Evolutionary conservation across 1,140 invertebrate species (phyloP), one percentile per base, ranked within the genome.

Genomic region (Whitmania pigra): DNA sequence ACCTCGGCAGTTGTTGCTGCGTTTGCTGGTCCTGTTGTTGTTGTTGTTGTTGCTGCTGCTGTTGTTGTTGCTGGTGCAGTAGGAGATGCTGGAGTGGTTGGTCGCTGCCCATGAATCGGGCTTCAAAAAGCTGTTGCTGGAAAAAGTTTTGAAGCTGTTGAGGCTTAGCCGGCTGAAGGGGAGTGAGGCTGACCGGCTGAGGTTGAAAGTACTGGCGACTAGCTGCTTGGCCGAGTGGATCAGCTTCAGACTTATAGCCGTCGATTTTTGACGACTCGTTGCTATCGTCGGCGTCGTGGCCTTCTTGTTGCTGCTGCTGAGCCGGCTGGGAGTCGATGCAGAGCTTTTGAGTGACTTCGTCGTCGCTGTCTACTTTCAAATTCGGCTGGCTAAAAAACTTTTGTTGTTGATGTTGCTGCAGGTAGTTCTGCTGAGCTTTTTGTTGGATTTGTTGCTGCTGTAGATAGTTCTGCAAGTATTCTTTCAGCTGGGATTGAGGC

Each of bases 361-460:
- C 22, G 22, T 25, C 57, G 22, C 57, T 63, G 22, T 63, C 57
- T 20, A 63, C 22, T 63, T 31, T 63, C 22, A 25, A 31, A 63
- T 63, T 63, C 29, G 22, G 20, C 29, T 17, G 57, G 57, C 22
- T 13, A 7, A 63, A 63, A 63, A 63, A 63, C 57, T 63, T 22
- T 63, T 63, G 57, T 31, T 63, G 57, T n/a, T 63, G 57, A 11
- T 63, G 57, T n/a, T 63, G 55, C 17, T 60, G 57, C 31, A 36
- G 6, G 31, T 36, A 36, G 31, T 36, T 36, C 31, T 36, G 31
- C 31, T 36, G 31, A 36, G 31, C 31, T 36, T 36, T 36, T 36
- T 36, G 31, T 36, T 36, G 31, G 31, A 36, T 36, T 36, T 36
- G 31, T 36, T 36, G 31, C 31, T 36, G 31, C 31, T 63, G 4